Conservation (phyloP, 2,888 invertebrate genomes). For the Agonum fuliginosum region DNA sequence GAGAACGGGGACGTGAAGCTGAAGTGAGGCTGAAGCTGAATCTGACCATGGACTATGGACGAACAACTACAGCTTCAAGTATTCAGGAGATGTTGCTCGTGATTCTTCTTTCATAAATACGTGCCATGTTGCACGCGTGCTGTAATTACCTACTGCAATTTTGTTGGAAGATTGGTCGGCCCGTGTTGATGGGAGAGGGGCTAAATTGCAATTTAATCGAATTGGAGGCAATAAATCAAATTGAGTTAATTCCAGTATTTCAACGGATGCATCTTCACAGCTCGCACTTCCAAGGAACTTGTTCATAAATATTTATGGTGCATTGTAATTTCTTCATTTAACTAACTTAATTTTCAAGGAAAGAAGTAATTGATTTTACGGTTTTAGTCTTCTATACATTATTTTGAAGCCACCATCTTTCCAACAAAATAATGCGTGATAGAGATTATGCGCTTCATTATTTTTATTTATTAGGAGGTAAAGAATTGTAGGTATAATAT, state of each 20-base stretch:
- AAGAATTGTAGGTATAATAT: too few species aligned
- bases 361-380: too few species aligned
- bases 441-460: too few species aligned
- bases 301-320: too few species aligned
- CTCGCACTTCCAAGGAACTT: too few species aligned
- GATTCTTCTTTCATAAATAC: conserved; percentile 43
- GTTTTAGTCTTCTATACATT: too few species aligned
- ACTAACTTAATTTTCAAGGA: too few species aligned
- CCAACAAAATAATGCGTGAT: too few species aligned
- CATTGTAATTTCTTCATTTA: too few species aligned
- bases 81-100: conserved; percentile 24
- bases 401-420: too few species aligned
- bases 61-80: conserved; percentile 33
- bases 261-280: background rate
- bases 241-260: background rate
- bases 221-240: background rate
- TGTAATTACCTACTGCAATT: conserved; percentile 28
- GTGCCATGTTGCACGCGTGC: conserved; percentile 20
- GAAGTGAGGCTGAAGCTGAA: too few species aligned
- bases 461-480: too few species aligned
- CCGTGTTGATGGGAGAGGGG: background rate
- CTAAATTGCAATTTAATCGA: background rate
- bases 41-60: background rate
- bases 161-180: background rate
- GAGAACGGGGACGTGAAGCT: background rate